Base-by-base conservation (phyloP, 1,140 invertebrate species). In the Teleopsis dalmanni region DNA sequence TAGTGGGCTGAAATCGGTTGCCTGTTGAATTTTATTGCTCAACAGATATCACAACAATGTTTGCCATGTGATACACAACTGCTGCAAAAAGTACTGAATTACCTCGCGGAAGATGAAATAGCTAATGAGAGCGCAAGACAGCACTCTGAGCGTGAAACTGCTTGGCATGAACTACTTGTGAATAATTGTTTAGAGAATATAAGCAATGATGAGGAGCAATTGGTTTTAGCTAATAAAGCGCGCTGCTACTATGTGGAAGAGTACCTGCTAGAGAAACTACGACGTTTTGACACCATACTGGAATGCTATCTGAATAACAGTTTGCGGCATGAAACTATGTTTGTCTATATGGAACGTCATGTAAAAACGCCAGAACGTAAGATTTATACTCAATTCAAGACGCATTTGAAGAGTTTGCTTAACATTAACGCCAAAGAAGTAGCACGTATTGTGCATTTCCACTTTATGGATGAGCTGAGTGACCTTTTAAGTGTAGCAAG, bases 111-210 rank as follows among this genome's bases (percentile, higher is more conserved):
- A 49, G 65, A 71, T 45, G 50, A 71, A 40, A 67, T 71, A 11
- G 51, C 58, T n/a, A 60, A 66, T 10, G 65, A 73, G 50, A 70
- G 57, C 33, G 46, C 70, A 9, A 60, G 74, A 1, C 73, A 74
- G 56, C 73, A 74, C 43, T 80, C 82, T 53, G 88, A 91, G 59
- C 74, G 86, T 40, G 87, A 94, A 65, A 86, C 87, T 57, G 84
- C 88, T 5, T 74, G 91, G 60, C 67, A 92, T 43, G 84, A 88
- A 64, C 70, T 93, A n/a, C 63, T 91, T 4, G 72, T 80, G 27
- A 78, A 79, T 14, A 81, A 84, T 36, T 84, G 83, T 53, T 59
- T 89, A 4, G 62, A 72, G 19, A 78, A 81, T 60, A 82, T 73
- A 71, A 66, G 60, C 45, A 64, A 56, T 40, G 59, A 57, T 26